Conservation (phyloP, 2,797 vertebrate species). For the Phoebastria nigripes region DNA sequence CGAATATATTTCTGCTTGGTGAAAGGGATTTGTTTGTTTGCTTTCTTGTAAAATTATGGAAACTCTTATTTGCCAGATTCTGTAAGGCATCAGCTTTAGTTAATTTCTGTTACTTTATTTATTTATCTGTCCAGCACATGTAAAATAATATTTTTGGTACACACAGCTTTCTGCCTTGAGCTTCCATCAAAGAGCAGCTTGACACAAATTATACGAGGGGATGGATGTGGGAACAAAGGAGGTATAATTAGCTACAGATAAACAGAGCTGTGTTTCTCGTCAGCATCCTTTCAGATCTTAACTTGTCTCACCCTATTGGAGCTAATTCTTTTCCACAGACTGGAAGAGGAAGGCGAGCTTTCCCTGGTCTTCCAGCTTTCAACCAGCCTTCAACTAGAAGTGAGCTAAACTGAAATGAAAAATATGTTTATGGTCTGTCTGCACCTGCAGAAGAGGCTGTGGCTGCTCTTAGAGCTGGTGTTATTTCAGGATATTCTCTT, state of each 20-base stretch:
- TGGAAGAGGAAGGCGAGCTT: background rate
- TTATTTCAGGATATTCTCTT: constrained; percentile 8
- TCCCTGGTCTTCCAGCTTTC: background rate
- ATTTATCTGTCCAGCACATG: background rate
- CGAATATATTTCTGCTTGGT: background rate
- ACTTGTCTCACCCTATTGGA: background rate
- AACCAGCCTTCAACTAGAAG: background rate
- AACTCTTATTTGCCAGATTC: background rate
- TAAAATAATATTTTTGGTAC: background rate
- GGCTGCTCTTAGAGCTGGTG: background rate
- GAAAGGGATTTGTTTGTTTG: background rate
- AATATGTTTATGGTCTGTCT: background rate
- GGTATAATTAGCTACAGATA: constrained; percentile 51
- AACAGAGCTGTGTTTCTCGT: constrained; percentile 20
- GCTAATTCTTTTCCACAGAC: background rate
- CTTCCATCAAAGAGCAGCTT: constrained; percentile 42
- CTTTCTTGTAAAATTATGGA: background rate
- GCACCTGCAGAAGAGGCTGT: constrained; percentile 27
- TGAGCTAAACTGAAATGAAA: background rate
- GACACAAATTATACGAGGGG: background rate
- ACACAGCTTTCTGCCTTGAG: background rate
- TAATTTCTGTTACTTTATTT: background rate
- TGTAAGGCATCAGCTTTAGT: background rate
- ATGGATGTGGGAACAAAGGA: constrained; percentile 51
- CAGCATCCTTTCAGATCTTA: constrained; percentile 13